These are phyloP conservation scores for Chelonus insularis DNA, from an alignment of 1,140 invertebrate species.

Conservation along the genomic window DNA sequence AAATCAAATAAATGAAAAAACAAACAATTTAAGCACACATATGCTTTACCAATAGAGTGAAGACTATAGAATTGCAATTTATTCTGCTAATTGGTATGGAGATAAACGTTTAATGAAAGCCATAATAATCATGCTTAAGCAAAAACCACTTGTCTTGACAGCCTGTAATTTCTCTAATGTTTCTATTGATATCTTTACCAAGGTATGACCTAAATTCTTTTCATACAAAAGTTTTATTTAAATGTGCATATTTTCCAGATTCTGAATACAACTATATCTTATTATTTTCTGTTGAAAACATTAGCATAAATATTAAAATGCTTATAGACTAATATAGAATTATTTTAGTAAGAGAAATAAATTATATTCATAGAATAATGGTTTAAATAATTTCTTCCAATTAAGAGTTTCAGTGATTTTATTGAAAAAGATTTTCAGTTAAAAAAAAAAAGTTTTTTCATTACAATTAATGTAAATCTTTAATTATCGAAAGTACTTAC, in stretches of 20 bases:
- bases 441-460: neutral
- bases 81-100: constrained; percentile 24
- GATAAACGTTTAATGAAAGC: constrained; percentile 16
- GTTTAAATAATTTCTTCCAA: too few relatives aligned
- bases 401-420: too few relatives aligned
- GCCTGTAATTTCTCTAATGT: constrained; percentile 30
- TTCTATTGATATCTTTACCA: constrained; percentile 32
- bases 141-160: constrained; percentile 30
- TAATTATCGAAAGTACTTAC: too few relatives aligned
- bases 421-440: too few relatives aligned
- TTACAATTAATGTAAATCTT: neutral
- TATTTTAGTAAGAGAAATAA: too few relatives aligned
- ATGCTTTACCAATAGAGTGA: constrained; percentile 20
- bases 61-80: constrained; percentile 1
- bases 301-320: too few relatives aligned
- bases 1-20: neutral
- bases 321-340: too few relatives aligned
- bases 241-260: neutral
- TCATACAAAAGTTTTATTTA: too few relatives aligned
- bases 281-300: constrained; percentile 4
- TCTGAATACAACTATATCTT: neutral
- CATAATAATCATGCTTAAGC: constrained; percentile 31
- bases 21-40: neutral
- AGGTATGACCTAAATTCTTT: constrained; percentile 23
- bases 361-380: too few relatives aligned